Evolutionary conservation across 2,888 invertebrate genomes (phyloP).

Genomic region (Neocrepidodera transversa): DNA sequence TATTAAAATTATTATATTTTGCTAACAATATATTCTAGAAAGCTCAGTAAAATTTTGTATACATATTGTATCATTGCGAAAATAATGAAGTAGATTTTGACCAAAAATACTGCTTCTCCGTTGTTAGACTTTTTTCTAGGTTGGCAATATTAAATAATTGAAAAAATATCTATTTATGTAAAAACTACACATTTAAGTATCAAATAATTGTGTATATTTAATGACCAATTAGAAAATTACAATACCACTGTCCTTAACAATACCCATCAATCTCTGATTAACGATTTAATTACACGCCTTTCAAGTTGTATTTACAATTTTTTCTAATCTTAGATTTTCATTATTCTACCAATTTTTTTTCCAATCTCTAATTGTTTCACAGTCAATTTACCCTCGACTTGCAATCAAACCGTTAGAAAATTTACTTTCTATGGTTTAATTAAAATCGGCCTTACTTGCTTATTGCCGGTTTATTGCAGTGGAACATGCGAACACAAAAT

Average conservation of each 20-base stretch:
- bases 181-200: no score
- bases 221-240: constrained; percentile 1
- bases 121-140: no score
- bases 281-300: not conserved
- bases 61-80: no score
- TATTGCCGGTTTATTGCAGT: not conserved
- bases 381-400: constrained; percentile 23
- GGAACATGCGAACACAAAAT: constrained; percentile 6
- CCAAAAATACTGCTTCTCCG: no score
- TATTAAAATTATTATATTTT: no score
- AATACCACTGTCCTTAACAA: not conserved
- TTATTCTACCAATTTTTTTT: constrained; percentile 9
- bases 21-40: no score
- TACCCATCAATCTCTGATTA: not conserved
- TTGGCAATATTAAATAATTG: no score
- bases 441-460: constrained; percentile 25
- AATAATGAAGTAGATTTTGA: no score
- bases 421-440: constrained; percentile 30
- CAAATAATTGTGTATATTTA: no score
- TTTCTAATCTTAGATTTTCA: constrained; percentile 8
- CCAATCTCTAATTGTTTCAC: constrained; percentile 16
- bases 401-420: constrained; percentile 27
- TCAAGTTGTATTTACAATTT: not conserved
- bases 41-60: no score
- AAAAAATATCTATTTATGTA: no score